Evolutionary conservation across 2,888 invertebrate genomes (phyloP).

Genomic region (Allygus modestus): DNA sequence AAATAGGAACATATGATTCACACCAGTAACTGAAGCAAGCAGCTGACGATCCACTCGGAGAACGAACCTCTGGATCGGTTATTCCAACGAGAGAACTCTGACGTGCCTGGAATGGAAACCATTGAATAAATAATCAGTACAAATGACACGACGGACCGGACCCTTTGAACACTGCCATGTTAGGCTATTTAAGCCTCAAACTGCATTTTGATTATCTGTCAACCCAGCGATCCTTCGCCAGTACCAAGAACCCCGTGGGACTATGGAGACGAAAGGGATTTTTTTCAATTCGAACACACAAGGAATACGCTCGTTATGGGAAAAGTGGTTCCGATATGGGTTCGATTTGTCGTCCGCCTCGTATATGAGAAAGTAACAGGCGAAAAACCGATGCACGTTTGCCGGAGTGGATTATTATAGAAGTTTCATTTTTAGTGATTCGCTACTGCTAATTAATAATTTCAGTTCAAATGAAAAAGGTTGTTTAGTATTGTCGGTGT

Average conservation of each 20-base stretch:
- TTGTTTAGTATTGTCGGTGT: no score
- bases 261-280: neutral
- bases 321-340: slow-evolving; percentile 11
- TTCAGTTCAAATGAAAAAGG: neutral
- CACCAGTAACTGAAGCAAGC: no score
- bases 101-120: slow-evolving; percentile 22
- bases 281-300: neutral
- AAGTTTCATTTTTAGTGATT: neutral
- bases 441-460: neutral
- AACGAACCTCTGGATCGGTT: neutral
- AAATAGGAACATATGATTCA: no score
- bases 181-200: slow-evolving; percentile 23
- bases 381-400: neutral
- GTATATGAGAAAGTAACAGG: neutral
- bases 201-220: slow-evolving; percentile 34
- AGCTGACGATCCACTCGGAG: neutral
- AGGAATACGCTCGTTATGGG: slow-evolving; percentile 28
- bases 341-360: neutral
- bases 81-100: neutral
- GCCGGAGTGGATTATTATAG: no score
- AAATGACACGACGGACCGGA: slow-evolving; percentile 24
- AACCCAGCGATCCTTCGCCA: neutral
- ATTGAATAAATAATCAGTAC: slow-evolving; percentile 39
- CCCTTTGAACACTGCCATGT: slow-evolving; percentile 22
- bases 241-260: slow-evolving; percentile 6